Base-by-base conservation (phyloP, 2,797 vertebrate genomes). In the Tarsius wallacei region DNA sequence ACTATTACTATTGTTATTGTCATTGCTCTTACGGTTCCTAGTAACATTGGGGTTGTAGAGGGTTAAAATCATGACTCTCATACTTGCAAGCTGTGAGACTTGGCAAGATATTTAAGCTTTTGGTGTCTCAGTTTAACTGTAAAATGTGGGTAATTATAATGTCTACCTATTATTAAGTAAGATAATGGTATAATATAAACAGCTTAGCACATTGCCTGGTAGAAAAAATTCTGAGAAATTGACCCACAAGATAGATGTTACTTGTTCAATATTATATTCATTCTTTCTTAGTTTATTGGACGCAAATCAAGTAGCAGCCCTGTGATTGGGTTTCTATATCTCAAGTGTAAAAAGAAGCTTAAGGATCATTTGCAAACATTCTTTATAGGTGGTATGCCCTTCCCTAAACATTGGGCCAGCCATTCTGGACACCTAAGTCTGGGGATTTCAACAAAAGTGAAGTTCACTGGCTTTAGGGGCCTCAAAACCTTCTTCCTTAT, bases 281-380 rank as follows among this genome's bases (percentile, higher is more conserved):
- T 31, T 49, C 22, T 74, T 85, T 22, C 53, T 76, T 42, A 78
- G 68, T 7, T 93, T 74, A 55, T 12, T 28, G 57, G 21, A 28
- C 31, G 33, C 7, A 3, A 61, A 16, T 74, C n/a, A 86, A 89
- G 16, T 2, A 33, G 49, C 21, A 8, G 11, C 33, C 31, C 8
- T 49, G 26, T 28, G 47, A 33, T 82, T 76, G 53, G 28, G 15
- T 74, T 93, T 86, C 64, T 61, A 24, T 7, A 93, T 26, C 17
- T 89, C 36, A 73, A 15, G 61, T 71, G 83, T 93, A 86, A 59
- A 36, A 77, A 80, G 36, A 85, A 49, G 59, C 70, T 91, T 73
- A 73, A 74, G 61, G 59, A 82, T 47, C 53, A 16, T 47, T 86
- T 74, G n/a, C 57, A 78, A 83, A 57, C 5, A 55, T 47, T 71